Base-by-base conservation (phyloP, 2,888 invertebrate genomes). In the Frankliniella intonsa region DNA sequence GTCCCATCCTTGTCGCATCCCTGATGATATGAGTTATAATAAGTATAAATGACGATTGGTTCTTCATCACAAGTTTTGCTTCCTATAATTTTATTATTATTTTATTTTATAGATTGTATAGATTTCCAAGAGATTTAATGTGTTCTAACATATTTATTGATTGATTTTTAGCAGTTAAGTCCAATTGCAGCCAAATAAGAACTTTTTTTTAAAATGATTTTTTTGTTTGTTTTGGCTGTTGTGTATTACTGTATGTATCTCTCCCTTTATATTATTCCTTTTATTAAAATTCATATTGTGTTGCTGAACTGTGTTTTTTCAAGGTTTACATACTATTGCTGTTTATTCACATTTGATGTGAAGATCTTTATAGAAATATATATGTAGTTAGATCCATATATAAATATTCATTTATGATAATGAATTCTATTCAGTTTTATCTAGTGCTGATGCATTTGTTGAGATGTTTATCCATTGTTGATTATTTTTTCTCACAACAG, bases 331-430 rank as follows among this genome's bases (percentile, higher is more conserved):
- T 76, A 25, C 25, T 76, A 76, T 76, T 76, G 25, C 69, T 76
- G 69, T 76, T 76, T 76, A 25, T 76, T 76, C 69, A 76, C 69
- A 76, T 76, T n/a, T 11, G 25, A 76, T 76, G 69, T 76, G 69
- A 76, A 25, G 69, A 76, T 76, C 69, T 76, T 76, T 25, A 76
- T 22, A 76, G 69, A 76, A 25, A 76, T 76, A 22, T 76, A 76
- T 76, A 76, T 19, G 38, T 76, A 76, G 69, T 25, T 76, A 76
- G 69, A 76, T 12, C 12, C 69, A 25, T 76, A 76, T 76, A 76
- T 76, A 10, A 76, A 76, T 22, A 22, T 9, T 9, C 25, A 12
- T 76, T 12, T 76, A 76, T 76, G 25, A 25, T 25, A 76, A 76
- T 25, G 25, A 76, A 76, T 76, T 76, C 69, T 76, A 76, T 76